These are phyloP conservation scores for Propithecus deckenii DNA, from an alignment of 2,797 vertebrate genomes.

Conservation along the genomic window DNA sequence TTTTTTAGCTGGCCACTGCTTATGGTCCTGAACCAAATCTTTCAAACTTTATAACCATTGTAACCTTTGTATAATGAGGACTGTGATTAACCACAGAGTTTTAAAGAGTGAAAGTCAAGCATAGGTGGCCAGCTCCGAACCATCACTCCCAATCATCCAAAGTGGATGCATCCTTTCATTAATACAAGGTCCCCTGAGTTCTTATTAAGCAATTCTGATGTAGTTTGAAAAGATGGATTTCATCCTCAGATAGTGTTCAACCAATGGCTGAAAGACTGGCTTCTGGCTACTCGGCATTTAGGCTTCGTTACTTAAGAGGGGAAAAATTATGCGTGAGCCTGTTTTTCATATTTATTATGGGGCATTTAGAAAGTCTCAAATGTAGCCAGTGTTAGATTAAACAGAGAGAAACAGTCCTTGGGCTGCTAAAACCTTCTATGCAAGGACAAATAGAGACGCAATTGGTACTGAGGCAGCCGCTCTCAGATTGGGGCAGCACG, in stretches of 20 bases:
- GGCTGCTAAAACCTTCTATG: not conserved
- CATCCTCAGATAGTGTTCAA: conserved; percentile 49
- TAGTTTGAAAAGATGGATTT: conserved; percentile 65
- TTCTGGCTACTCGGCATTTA: conserved; percentile 52
- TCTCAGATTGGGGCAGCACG: not conserved
- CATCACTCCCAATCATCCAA: conserved; percentile 44
- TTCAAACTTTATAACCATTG: conserved; percentile 41
- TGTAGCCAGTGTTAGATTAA: not conserved
- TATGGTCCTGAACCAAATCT: not conserved
- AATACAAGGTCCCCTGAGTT: conserved; percentile 46
- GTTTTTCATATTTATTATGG: conserved; percentile 61
- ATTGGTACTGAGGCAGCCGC: rapidly evolving
- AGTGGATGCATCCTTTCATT: conserved; percentile 50
- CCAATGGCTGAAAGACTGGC: conserved; percentile 15
- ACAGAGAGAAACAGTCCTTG: not conserved
- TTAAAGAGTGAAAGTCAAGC: conserved; percentile 19
- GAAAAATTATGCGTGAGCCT: conserved; percentile 3
- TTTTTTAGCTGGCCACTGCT: not conserved
- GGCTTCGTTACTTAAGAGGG: conserved; percentile 42
- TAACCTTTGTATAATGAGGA: conserved; percentile 57
- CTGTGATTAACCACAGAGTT: conserved; percentile 51
- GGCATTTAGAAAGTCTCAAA: not conserved
- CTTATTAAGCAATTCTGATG: conserved; percentile 69
- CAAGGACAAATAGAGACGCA: not conserved
- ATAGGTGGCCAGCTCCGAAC: conserved; percentile 22